A percentile compares a stretch with the other conserved stretches of the same genome.
phyloP scores from a whole-genome alignment of 2,113 vertebrate genomes.

The Tenrec ecaudatus region DNA sequence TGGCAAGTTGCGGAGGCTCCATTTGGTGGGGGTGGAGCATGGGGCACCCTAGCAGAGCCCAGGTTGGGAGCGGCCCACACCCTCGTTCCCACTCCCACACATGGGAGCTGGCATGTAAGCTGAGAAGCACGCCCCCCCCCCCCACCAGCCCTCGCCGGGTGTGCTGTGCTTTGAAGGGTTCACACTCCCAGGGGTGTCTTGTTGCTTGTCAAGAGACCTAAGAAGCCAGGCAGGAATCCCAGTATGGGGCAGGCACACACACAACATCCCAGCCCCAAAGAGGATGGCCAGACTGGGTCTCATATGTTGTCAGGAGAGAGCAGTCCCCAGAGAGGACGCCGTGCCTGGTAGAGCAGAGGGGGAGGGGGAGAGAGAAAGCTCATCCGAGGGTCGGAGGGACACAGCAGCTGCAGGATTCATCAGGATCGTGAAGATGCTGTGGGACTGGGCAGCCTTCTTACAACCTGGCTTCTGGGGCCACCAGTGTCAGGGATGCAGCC shows the following conservation, averaged over 20 bases:
- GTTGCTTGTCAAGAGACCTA: not conserved
- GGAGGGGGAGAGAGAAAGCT: too few species aligned
- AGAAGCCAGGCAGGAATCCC: not conserved
- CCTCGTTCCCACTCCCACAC: constrained; percentile 23
- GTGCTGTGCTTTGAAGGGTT: not conserved
- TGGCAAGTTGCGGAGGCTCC: not conserved
- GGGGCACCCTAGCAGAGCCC: not conserved
- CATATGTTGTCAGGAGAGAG: too few species aligned
- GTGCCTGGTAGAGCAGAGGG: too few species aligned
- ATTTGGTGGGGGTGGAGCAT: not conserved
- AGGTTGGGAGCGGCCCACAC: not conserved
- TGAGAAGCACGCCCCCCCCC: not conserved
- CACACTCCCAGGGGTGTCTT: not conserved
- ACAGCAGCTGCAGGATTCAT: too few species aligned
- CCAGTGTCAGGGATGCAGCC: too few species aligned
- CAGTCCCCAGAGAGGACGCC: too few species aligned
- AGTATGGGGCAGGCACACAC: too few species aligned
- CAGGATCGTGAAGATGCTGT: too few species aligned
- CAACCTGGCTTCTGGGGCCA: too few species aligned
- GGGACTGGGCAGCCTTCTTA: too few species aligned
- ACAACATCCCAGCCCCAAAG: too few species aligned
- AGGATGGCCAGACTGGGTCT: not conserved
- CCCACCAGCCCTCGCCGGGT: not conserved
- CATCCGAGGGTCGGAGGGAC: too few species aligned
- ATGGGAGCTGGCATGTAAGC: constrained; percentile 18